Evolutionary conservation across 2,113 vertebrate genomes (phyloP).

Genomic region (Phalacrocorax pelagicus): DNA sequence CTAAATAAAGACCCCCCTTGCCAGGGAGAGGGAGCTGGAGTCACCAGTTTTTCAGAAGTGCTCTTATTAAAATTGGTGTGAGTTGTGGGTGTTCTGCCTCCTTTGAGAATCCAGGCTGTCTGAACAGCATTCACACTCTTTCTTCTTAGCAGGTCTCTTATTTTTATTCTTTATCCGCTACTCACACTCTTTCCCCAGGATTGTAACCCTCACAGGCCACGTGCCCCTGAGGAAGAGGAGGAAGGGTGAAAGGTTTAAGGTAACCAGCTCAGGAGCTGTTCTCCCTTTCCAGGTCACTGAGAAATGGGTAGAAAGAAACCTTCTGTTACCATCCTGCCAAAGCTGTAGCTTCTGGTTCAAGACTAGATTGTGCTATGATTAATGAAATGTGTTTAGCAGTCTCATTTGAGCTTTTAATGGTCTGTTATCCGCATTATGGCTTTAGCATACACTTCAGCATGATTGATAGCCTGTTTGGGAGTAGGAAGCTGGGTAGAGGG

Average conservation of each 20-base stretch:
- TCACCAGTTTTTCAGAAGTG: background rate
- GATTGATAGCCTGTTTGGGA: conserved; percentile 44
- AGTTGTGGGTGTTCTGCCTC: background rate
- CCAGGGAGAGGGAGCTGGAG: background rate
- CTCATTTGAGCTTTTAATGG: conserved; percentile 56
- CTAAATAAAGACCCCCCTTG: background rate
- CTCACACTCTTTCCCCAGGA: background rate
- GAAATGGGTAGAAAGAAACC: background rate
- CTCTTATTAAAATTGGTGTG: background rate
- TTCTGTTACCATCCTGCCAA: background rate
- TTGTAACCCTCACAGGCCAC: background rate
- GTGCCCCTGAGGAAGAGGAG: background rate
- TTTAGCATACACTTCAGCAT: conserved; percentile 1
- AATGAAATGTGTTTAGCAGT: conserved; percentile 60
- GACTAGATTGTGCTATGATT: conserved; percentile 44
- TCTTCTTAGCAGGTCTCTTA: background rate
- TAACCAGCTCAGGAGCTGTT: background rate
- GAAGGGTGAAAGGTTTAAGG: background rate
- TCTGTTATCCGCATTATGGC: conserved; percentile 37
- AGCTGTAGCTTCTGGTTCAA: conserved; percentile 15
- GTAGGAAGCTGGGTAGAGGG: background rate
- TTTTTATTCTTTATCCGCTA: background rate
- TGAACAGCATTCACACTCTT: background rate
- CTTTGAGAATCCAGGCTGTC: background rate
- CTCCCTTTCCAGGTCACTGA: background rate